A percentile compares a stretch with the other conserved stretches of the same genome.
phyloP scores from a whole-genome alignment of 37 sponge, comb jelly and placozoan species.

The Hormiphora californensis region DNA sequence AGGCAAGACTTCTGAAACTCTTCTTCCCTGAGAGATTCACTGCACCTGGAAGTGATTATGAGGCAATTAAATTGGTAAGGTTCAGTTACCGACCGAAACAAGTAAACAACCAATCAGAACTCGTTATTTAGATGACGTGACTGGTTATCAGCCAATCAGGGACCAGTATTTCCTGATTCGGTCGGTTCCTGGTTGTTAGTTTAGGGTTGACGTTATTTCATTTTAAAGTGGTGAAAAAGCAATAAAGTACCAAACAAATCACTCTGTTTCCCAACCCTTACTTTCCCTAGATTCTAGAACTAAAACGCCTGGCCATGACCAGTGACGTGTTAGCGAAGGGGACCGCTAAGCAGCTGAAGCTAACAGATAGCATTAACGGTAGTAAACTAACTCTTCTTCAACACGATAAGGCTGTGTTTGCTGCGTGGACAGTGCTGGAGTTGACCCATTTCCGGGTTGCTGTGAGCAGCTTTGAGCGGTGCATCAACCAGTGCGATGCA shows the following conservation, averaged over 20 bases:
- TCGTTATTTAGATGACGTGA: no score
- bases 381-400: neutral
- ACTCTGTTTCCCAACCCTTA: no score
- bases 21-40: conserved; percentile 48
- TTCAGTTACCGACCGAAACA: no score
- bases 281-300: conserved; percentile 3
- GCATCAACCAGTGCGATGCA: conserved; percentile 49
- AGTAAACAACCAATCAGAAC: no score
- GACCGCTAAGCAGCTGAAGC: conserved; percentile 27
- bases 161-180: no score
- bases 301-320: neutral
- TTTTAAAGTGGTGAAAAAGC: no score
- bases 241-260: no score
- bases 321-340: conserved; percentile 12
- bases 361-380: conserved; percentile 12
- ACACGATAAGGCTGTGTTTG: conserved; percentile 38
- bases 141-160: no score
- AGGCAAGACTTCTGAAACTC: conserved; percentile 17
- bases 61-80: conserved; percentile 49
- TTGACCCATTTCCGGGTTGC: conserved; percentile 24
- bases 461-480: conserved; percentile 29
- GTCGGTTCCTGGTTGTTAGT: no score
- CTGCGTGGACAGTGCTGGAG: neutral
- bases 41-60: conserved; percentile 29
- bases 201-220: no score